A percentile compares a stretch with the other conserved stretches of the same genome.
Evolutionary conservation across 2,113 vertebrate genomes (phyloP).

Genomic region (Mixornis gularis): DNA sequence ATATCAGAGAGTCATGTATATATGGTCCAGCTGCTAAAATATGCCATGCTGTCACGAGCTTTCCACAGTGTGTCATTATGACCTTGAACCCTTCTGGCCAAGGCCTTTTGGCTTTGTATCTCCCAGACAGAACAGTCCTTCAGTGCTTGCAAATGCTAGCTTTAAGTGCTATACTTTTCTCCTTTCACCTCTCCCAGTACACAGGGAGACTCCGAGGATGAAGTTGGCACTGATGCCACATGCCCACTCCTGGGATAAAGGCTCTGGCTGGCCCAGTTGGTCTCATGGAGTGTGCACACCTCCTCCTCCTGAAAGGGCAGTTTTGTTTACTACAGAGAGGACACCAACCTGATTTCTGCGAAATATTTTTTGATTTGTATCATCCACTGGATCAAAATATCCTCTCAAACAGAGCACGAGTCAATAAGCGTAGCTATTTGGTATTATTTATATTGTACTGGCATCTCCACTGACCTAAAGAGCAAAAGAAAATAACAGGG

Average conservation of each 20-base stretch:
- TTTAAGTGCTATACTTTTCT: neutral
- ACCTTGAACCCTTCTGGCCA: neutral
- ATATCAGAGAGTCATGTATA: fast-evolving
- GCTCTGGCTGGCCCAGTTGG: neutral
- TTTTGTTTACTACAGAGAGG: neutral
- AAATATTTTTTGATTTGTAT: slow-evolving; percentile 3
- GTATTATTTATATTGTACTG: slow-evolving; percentile 68
- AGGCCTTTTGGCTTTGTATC: neutral
- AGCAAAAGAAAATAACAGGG: slow-evolving; percentile 74
- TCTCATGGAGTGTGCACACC: neutral
- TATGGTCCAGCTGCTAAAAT: neutral
- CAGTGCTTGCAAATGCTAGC: neutral
- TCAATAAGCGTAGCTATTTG: slow-evolving; percentile 60
- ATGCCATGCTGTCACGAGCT: neutral
- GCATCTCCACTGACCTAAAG: slow-evolving; percentile 69
- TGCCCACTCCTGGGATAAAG: neutral
- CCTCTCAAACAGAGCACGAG: neutral
- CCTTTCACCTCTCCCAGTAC: fast-evolving
- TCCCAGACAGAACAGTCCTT: neutral
- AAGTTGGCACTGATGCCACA: neutral
- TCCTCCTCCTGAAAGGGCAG: neutral
- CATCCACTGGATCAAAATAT: neutral
- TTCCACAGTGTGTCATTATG: neutral
- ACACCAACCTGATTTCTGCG: neutral
- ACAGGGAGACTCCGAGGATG: neutral